phyloP scores from a whole-genome alignment of 2,888 invertebrate species.

The Elysia crispata region DNA sequence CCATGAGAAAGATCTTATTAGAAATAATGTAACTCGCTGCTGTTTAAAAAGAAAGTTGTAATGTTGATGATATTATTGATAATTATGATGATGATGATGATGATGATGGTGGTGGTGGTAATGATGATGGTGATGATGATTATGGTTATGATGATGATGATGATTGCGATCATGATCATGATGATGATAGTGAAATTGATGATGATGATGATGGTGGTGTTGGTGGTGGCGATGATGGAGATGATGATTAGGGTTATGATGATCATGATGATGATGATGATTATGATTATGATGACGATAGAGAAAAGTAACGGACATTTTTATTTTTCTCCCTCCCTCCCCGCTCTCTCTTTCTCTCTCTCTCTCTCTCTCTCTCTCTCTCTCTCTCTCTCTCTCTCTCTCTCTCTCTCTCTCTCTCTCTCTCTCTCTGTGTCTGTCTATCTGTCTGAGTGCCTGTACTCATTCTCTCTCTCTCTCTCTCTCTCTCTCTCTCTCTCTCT shows the following conservation, averaged over 20 bases:
- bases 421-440: neutral
- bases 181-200: neutral
- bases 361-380: neutral
- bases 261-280: neutral
- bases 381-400: neutral
- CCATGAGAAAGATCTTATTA: too few species aligned
- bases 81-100: neutral
- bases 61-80: too few species aligned
- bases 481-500: neutral
- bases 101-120: neutral
- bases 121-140: neutral
- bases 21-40: too few species aligned
- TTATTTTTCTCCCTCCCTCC: too few species aligned
- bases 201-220: neutral
- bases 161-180: neutral
- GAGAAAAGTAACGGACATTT: too few species aligned
- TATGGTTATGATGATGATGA: neutral
- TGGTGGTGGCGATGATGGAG: neutral
- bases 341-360: constrained; percentile 9
- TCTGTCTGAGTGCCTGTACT: neutral
- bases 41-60: too few species aligned
- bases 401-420: constrained; percentile 10
- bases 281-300: neutral
- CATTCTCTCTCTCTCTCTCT: neutral
- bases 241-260: neutral